phyloP scores from a whole-genome alignment of 2,113 vertebrate species.

The Cyprinus carpio region DNA sequence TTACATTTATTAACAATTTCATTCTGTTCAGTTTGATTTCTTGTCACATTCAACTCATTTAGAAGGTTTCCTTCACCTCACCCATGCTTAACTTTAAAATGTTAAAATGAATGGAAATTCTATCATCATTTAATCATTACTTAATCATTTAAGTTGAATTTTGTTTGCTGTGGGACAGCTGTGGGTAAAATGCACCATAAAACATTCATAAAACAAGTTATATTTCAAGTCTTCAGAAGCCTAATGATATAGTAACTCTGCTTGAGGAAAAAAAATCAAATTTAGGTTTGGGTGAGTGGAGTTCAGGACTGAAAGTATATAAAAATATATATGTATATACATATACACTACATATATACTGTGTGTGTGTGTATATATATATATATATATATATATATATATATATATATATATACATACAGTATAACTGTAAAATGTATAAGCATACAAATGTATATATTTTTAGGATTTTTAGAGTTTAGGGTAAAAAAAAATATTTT shows the following conservation, averaged over 20 bases:
- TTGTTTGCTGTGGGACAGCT: background rate
- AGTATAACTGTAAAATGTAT: too few relatives aligned
- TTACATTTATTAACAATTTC: too few relatives aligned
- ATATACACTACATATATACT: too few relatives aligned
- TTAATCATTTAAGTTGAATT: background rate
- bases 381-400: too few relatives aligned
- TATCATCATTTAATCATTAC: background rate
- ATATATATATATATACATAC: too few relatives aligned
- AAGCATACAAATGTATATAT: too few relatives aligned
- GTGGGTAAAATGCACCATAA: background rate
- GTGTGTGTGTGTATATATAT: too few relatives aligned
- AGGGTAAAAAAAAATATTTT: too few relatives aligned
- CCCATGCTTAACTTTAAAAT: background rate
- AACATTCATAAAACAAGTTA: background rate
- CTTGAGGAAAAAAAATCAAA: background rate
- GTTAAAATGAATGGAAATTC: background rate
- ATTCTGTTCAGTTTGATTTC: background rate
- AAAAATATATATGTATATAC: too few relatives aligned
- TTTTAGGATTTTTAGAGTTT: too few relatives aligned
- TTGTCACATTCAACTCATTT: background rate
- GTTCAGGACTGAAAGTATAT: background rate
- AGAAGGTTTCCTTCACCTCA: background rate
- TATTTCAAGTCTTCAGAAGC: background rate
- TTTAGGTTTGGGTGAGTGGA: background rate
- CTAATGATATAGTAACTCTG: background rate